Conservation (phyloP, 2,797 vertebrate species). For the Silurus lanzhouensis region DNA sequence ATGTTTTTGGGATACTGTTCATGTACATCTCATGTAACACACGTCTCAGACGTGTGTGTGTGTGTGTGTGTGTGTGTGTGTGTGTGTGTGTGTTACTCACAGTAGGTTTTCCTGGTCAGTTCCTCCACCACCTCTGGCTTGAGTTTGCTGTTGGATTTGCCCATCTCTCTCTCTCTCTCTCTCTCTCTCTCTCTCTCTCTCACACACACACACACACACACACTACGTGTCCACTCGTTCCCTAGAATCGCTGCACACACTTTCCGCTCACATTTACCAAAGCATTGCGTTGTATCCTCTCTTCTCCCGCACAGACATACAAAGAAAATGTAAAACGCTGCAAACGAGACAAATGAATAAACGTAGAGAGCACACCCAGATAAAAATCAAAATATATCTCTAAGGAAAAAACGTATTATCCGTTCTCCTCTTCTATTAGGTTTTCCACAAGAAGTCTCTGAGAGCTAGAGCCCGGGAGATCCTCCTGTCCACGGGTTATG, state of each 20-base stretch:
- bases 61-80: not conserved
- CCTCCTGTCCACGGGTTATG: not conserved
- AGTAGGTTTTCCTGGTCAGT: slow-evolving; percentile 95
- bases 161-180: slow-evolving; percentile 75
- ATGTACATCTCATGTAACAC: not conserved
- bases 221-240: slow-evolving; percentile 1
- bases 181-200: slow-evolving; percentile 61
- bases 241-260: not conserved
- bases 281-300: not conserved
- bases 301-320: not conserved
- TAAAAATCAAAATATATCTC: not conserved
- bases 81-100: slow-evolving; percentile 77
- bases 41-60: not conserved
- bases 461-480: not conserved
- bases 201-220: too few relatives aligned
- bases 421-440: not conserved
- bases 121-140: slow-evolving; percentile 97
- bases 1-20: not conserved
- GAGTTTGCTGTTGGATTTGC: slow-evolving; percentile 97
- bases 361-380: not conserved
- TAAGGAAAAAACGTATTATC: not conserved
- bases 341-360: not conserved
- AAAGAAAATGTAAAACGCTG: not conserved
- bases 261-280: not conserved
- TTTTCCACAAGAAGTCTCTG: not conserved